Evolutionary conservation across 1,140 invertebrate species (phyloP).

Genomic region (Lordiphosa collinella): DNA sequence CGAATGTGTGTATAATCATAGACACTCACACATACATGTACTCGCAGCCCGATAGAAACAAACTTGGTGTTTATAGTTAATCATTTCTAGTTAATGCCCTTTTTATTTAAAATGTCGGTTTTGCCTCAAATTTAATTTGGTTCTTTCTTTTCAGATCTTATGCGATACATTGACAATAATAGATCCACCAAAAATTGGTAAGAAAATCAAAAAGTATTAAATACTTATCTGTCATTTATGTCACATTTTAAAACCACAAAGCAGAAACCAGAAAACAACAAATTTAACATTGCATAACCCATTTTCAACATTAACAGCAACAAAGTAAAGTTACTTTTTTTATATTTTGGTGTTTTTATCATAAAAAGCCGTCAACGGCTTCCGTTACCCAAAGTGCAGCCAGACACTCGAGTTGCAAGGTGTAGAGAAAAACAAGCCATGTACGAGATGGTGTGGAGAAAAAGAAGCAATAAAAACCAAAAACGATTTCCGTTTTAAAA

Average conservation of each 20-base stretch:
- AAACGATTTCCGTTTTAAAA: conserved; percentile 46
- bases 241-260: neutral
- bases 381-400: conserved; percentile 42
- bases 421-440: conserved; percentile 13
- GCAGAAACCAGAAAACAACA: conserved; percentile 6
- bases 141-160: conserved; percentile 28
- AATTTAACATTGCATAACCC: conserved; percentile 30
- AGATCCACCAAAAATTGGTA: conserved; percentile 33
- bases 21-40: too few relatives aligned
- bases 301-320: conserved; percentile 28
- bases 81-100: too few relatives aligned
- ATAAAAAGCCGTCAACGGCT: conserved; percentile 48
- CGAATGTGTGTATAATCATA: too few relatives aligned
- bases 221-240: neutral
- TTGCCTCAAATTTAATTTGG: neutral
- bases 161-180: conserved; percentile 44
- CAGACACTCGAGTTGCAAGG: conserved; percentile 25
- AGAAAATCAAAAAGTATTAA: neutral
- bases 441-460: conserved; percentile 13
- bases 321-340: conserved; percentile 14
- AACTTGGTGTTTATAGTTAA: too few relatives aligned
- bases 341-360: conserved; percentile 18
- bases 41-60: too few relatives aligned
- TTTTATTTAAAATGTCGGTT: too few relatives aligned
- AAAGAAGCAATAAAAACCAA: conserved; percentile 6